Evolutionary conservation across 1,140 invertebrate genomes (phyloP).

Genomic region (Trissolcus basalis): DNA sequence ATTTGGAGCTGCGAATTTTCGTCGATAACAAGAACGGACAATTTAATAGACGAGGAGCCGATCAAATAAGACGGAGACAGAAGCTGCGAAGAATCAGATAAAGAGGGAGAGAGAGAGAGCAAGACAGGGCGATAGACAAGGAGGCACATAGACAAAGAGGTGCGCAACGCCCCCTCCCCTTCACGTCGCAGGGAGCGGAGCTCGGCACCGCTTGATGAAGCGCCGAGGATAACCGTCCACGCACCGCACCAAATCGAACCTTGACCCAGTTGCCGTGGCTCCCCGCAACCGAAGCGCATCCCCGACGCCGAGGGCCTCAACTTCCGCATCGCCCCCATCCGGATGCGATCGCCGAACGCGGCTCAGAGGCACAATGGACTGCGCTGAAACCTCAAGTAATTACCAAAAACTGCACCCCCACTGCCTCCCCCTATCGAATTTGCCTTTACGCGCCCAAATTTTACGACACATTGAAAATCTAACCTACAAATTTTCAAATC

Average conservation of each 20-base stretch:
- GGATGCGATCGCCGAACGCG: slow-evolving; percentile 66
- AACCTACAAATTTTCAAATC: slow-evolving; percentile 3
- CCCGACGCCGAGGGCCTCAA: slow-evolving; percentile 32
- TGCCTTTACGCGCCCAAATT: neutral
- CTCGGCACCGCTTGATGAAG: slow-evolving; percentile 5
- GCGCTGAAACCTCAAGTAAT: slow-evolving; percentile 74
- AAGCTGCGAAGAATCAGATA: neutral
- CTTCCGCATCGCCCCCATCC: slow-evolving; percentile 49
- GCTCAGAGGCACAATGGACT: slow-evolving; percentile 71
- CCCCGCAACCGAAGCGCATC: slow-evolving; percentile 38
- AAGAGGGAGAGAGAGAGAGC: slow-evolving; percentile 3
- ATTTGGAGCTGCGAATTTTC: no score
- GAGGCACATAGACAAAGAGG: neutral
- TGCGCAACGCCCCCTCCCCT: slow-evolving; percentile 1
- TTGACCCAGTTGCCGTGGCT: slow-evolving; percentile 63
- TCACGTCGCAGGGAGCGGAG: neutral
- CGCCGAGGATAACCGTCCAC: slow-evolving; percentile 14
- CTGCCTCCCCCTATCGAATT: neutral
- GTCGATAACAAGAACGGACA: no score
- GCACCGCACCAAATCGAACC: slow-evolving; percentile 58
- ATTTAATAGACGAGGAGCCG: no score
- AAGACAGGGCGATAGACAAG: neutral
- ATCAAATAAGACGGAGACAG: neutral
- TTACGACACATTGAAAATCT: neutral
- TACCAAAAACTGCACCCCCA: neutral